Evolutionary conservation across 2,113 vertebrate genomes (phyloP).

Genomic region (Chaenogobius annularis): DNA sequence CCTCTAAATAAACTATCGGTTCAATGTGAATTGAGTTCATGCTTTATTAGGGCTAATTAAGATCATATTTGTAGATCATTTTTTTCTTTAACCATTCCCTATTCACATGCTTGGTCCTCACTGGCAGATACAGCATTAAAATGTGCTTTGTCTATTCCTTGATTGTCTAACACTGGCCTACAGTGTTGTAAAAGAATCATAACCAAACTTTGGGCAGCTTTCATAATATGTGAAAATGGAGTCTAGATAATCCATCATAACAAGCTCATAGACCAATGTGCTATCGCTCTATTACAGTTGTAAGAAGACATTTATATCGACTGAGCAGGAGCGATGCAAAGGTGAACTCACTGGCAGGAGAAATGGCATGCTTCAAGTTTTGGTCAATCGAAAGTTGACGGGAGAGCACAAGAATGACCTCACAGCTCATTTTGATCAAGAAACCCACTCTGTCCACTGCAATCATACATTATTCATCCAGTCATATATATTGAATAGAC

Average conservation of each 20-base stretch:
- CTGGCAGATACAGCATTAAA: slow-evolving; percentile 54
- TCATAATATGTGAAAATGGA: slow-evolving; percentile 30
- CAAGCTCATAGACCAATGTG: slow-evolving; percentile 50
- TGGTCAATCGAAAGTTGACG: slow-evolving; percentile 33
- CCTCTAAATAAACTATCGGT: too few species aligned
- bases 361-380: slow-evolving; percentile 26
- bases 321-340: background rate
- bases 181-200: slow-evolving; percentile 54
- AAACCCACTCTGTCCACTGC: slow-evolving; percentile 22
- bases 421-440: slow-evolving; percentile 41
- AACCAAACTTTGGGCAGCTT: slow-evolving; percentile 35
- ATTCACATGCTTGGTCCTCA: slow-evolving; percentile 31
- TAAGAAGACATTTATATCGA: slow-evolving; percentile 16
- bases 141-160: slow-evolving; percentile 71
- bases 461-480: slow-evolving; percentile 33
- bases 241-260: slow-evolving; percentile 32
- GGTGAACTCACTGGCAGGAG: slow-evolving; percentile 48
- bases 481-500: slow-evolving; percentile 21
- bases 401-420: slow-evolving; percentile 33
- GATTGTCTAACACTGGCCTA: slow-evolving; percentile 71
- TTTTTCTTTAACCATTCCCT: background rate
- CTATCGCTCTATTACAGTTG: slow-evolving; percentile 54
- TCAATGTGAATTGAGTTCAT: too few species aligned
- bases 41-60: too few species aligned
- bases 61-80: background rate